Evolutionary conservation across 2,797 vertebrate species (phyloP), one percentile per base, ranked within the genome.

Genomic region (Thunnus albacares): DNA sequence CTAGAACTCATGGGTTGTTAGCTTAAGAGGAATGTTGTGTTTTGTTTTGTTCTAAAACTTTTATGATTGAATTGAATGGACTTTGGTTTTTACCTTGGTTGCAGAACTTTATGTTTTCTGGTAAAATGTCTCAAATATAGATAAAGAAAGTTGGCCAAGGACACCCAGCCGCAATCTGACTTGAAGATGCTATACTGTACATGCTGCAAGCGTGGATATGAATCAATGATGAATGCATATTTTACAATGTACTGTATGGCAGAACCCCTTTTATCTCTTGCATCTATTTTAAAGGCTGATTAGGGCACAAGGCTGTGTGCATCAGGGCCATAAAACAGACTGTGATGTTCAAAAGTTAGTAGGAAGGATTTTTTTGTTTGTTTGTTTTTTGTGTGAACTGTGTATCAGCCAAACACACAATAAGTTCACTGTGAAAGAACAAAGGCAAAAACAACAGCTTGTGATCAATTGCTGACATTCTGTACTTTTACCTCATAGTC

Each of bases 201-300:
- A 41, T 57, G 30, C 30, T 77, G 67, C 63, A 22, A 64, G 20
- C 43, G 28, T 22, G 17, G 56, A 79, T 28, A 64, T 67, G 15
- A 79, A 75, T 83, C 73, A 70, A 60, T 77, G 62, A 79, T 79
- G 5, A 64, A 78, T 57, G 20, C 5, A 56, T 67, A 56, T 63
- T 85, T 73, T 33, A 69, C 35, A 80, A 12, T 28, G 28, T 38
- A 58, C 52, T 83, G 8, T 38, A 52, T 17, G 20, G 13, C 22
- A 58, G 33, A 53, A 75, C 28, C 52, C 13, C 53, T 66, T 72
- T 22, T 52, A 5, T 66, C 73, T 41, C 24, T 63, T 3, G 28
- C 7, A 71, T 80, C 47, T 56, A 38, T 68, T 60, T 78, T 43
- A 74, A 26, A 63, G 30, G 14, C 26, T 60, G 57, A 55, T 64